Base-by-base conservation (phyloP, 2,113 vertebrate genomes). In the Tursiops truncatus region DNA sequence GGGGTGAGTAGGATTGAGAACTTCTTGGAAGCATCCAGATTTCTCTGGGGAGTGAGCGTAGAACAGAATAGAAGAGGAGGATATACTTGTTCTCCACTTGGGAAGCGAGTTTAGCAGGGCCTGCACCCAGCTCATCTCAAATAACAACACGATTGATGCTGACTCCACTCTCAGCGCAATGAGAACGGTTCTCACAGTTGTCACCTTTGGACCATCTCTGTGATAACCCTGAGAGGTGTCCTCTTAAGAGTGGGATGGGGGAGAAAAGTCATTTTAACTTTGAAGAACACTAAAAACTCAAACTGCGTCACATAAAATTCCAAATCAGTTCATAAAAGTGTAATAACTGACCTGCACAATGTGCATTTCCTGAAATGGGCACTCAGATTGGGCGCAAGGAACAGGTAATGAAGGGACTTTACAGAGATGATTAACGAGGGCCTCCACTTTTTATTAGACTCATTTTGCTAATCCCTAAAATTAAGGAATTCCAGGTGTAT, bases 401-500 rank as follows among this genome's bases (percentile, higher is more conserved):
- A 98, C 96, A 98, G 98, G 98, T 98, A 98, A 98, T 98, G 98
- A 98, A 98, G 98, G 98, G 97, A 97, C 98, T 99, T 99, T 98
- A 98, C 98, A 97, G 98, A 98, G 98, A 98, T 98, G 98, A 98
- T 98, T 99, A 98, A 99, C 98, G 97, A 98, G 98, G 97, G 97
- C 97, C 98, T 98, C 98, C 97, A 97, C 93, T 97, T 98, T 99
- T 99, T 99, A 99, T 98, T 98, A 98, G 98, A 97, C 98, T 98
- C 98, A 98, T 99, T 99, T 98, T 98, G 97, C 98, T 99, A 99
- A 99, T 99, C 98, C 98, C 96, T 97, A 98, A 99, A 99, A 98
- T 99, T 98, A 99, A 99, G 98, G 98, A 98, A 98, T 99, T 99
- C 98, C 99, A 99, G 98, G 98, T 99, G 98, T 98, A 98, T 93